Evolutionary conservation across 2,888 invertebrate species (phyloP).

Genomic region (Aphodius sticticus): DNA sequence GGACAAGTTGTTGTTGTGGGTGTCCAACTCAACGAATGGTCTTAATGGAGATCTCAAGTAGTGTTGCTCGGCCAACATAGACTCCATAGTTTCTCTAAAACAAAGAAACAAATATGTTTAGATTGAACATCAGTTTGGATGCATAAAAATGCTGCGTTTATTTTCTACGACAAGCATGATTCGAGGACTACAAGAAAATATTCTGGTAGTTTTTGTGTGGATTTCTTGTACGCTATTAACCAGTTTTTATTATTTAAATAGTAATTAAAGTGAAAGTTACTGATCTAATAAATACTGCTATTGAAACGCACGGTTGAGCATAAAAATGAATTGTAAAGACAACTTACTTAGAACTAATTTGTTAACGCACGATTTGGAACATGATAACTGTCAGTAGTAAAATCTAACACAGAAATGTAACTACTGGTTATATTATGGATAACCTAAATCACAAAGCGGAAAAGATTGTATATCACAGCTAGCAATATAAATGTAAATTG

Average conservation of each 20-base stretch:
- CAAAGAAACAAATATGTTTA: slow-evolving; percentile 37
- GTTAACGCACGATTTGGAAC: neutral
- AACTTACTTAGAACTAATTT: neutral
- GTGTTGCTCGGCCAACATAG: slow-evolving; percentile 86
- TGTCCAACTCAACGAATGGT: slow-evolving; percentile 76
- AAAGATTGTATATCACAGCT: neutral
- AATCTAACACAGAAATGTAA: neutral
- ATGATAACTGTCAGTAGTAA: neutral
- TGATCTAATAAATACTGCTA: neutral
- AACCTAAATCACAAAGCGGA: neutral
- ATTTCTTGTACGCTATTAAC: too few species aligned
- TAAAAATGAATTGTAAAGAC: neutral
- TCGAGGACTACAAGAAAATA: too few species aligned
- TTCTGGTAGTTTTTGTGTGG: too few species aligned
- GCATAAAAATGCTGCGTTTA: too few species aligned
- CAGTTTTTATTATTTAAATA: too few species aligned
- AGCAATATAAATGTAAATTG: neutral
- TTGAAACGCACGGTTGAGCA: neutral
- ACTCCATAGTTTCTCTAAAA: slow-evolving; percentile 89
- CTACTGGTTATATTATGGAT: neutral
- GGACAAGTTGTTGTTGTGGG: slow-evolving; percentile 75
- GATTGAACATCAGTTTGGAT: too few species aligned
- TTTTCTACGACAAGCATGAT: too few species aligned
- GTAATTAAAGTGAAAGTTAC: neutral
- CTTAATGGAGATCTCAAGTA: slow-evolving; percentile 80